Evolutionary conservation across 2,797 vertebrate genomes (phyloP), one percentile per base, ranked within the genome.

Genomic region (Sebastiscus tertius): DNA sequence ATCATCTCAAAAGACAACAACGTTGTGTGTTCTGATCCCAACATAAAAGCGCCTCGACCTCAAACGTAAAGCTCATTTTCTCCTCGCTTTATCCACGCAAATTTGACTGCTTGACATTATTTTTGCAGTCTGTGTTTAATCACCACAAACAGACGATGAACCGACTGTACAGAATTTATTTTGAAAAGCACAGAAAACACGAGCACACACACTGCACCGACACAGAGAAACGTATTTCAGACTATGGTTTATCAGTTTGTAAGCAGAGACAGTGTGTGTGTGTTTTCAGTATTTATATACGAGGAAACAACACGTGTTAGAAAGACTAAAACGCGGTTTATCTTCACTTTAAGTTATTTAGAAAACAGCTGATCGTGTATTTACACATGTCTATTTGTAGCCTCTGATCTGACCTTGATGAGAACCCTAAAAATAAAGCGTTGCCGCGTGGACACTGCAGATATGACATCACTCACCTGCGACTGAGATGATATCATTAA

Each of bases 401-500:
- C 36, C 63, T 55, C 36, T 3, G 39, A 8, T 59, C 52, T 64
- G 71, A 66, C 80, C 85, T 79, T 54, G 34, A 66, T 39, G 58
- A 61, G 69, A 56, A 67, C 1, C 22, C n/a, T 52, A 27, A 56
- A 33, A 46, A 56, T 49, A n/a, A 55, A 60, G 46, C 2, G n/a
- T 14, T 29, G 77, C 27, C 10, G n/a, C 34, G 77, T 61, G 61
- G 61, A 11, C 76, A 69, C 82, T 87, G 82, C 87, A 91, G 86
- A 87, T 85, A 88, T 89, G 87, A 83, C 82, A 76, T 89, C 89
- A 87, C 84, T 80, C 80, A 85, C 84, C 80, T 85, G 78, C 18
- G 16, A 70, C 87, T 61, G 54, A 77, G 81, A 80, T 90, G 84
- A 88, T 66, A 42, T 87, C 71, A 81, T 75, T 77, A 81, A 77